Base-by-base conservation (phyloP, 2,113 vertebrate species). In the Sorex fumeus region DNA sequence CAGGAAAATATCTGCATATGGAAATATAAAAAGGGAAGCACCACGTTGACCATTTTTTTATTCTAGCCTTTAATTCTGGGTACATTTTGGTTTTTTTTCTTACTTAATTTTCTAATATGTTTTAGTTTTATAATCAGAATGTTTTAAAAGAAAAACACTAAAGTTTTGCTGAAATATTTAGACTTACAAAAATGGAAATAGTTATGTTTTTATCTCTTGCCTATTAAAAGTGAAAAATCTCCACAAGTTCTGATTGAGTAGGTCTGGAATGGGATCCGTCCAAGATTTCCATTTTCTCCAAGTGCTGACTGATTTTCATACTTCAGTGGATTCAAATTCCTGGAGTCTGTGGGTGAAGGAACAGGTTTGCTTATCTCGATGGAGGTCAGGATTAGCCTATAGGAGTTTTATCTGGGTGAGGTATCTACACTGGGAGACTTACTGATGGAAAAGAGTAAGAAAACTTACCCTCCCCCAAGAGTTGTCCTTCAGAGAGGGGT, bases 131-230 rank as follows among this genome's bases (percentile, higher is more conserved):
- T 84, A 66, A 76, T n/a, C 21, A 80, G 67, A 18, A 8, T 23
- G 12, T 19, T 64, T 34, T 9, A 67, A n/a, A 87, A 62, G 67
- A 25, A 71, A 82, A 32, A 6, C 1, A 40, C 40, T 72, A 78
- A 77, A 32, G 23, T 57, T 84, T 64, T 28, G 2, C n/a, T 74
- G 8, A 10, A 15, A 32, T 84, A 53, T 40, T 32, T 71, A 34
- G 1, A 25, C 25, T 75, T 74, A 8, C 5, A 10, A 89, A 78
- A 34, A 72, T 28, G 53, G 27, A 89, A 87, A 84, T 23, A 43
- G 12, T 9, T 32, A 81, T 95, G 0, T 27, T 57, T 92, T 93
- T 28, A 92, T 90, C 7, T 18, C n/a, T 36, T 72, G 13, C 10
- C 75, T 80, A 18, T 76, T 57, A 64, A 89, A 78, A 66, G 47